Evolutionary conservation across 2,888 invertebrate genomes (phyloP), one percentile per base, ranked within the genome.

Genomic region (Idaea aversata): DNA sequence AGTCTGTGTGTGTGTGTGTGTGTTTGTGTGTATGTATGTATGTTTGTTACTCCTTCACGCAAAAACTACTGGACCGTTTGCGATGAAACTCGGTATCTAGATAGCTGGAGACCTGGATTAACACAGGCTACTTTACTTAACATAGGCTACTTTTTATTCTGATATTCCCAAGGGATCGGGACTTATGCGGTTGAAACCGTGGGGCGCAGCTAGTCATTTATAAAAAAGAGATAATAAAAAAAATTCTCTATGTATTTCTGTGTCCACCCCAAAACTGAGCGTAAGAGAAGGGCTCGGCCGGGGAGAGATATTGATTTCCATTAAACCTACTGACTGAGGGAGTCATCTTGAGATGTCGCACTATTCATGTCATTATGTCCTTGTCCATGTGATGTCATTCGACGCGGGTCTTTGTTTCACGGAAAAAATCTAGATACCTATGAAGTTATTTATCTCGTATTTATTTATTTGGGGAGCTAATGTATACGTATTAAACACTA

Each of bases 221-320:
- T 5, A 57, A 15, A 58, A 58, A 58, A 58, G 3, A 15, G 0
- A 13, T 1, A 13, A 13, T 58, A 1, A 62, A 6, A 36, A 58
- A 7, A 3, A 72, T 4, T 70, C 83, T 87, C 84, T 35, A 82
- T 5, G 2, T 34, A 34, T 68, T 59, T 70, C 61, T 4, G 5
- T 77, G 70, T 76, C 75, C 76, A 73, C 77, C 71, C 80, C 83
- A 74, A 79, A 88, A 88, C 83, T 79, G 77, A 78, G 79, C 77
- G 72, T 80, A 80, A 82, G 81, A 84, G 81, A 83, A 82, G 82
- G 85, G 85, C 86, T 83, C 83, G 83, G 82, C 80, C 76, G 76
- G 78, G 77, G 77, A 77, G 77, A 74, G 77, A 73, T 90, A 90
- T 90, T 89, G 90, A 90, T 90, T 90, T 89, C 85, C 85, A 86